phyloP scores from a whole-genome alignment of 2,888 invertebrate species.

The Morpho deidamia region DNA sequence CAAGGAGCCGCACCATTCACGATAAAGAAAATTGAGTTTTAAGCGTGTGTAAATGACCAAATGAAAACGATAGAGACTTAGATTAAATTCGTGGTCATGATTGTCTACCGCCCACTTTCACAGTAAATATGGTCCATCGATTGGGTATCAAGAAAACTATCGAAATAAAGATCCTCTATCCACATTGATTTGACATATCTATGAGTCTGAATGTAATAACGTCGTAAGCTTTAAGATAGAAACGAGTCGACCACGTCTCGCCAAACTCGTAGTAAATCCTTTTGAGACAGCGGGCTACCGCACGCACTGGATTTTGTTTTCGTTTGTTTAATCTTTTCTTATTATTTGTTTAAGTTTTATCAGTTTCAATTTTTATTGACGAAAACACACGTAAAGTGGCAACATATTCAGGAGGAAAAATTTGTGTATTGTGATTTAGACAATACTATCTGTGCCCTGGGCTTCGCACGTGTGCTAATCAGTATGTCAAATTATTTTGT shows the following conservation, averaged over 20 bases:
- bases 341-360: too few relatives aligned
- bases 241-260: slow-evolving; percentile 37
- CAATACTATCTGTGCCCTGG: too few relatives aligned
- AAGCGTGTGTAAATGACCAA: slow-evolving; percentile 12
- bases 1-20: slow-evolving; percentile 21
- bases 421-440: too few relatives aligned
- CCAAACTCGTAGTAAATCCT: slow-evolving; percentile 49
- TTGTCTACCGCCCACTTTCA: slow-evolving; percentile 21
- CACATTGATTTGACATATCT: slow-evolving; percentile 35
- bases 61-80: slow-evolving; percentile 3
- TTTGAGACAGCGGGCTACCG: slow-evolving; percentile 18
- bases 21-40: slow-evolving; percentile 16
- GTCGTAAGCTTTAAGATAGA: slow-evolving; percentile 29
- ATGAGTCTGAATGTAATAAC: slow-evolving; percentile 33
- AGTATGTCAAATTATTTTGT: too few relatives aligned
- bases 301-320: too few relatives aligned
- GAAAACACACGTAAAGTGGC: too few relatives aligned
- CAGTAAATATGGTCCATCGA: slow-evolving; percentile 26
- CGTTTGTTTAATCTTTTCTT: too few relatives aligned
- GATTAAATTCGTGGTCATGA: slow-evolving; percentile 15
- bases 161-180: slow-evolving; percentile 34
- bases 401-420: too few relatives aligned
- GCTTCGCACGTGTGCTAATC: too few relatives aligned
- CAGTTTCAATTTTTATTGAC: too few relatives aligned
- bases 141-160: slow-evolving; percentile 28